These are phyloP conservation scores for Stegodyphus mimosarum DNA, from an alignment of 1,140 invertebrate genomes.

Conservation along the genomic window DNA sequence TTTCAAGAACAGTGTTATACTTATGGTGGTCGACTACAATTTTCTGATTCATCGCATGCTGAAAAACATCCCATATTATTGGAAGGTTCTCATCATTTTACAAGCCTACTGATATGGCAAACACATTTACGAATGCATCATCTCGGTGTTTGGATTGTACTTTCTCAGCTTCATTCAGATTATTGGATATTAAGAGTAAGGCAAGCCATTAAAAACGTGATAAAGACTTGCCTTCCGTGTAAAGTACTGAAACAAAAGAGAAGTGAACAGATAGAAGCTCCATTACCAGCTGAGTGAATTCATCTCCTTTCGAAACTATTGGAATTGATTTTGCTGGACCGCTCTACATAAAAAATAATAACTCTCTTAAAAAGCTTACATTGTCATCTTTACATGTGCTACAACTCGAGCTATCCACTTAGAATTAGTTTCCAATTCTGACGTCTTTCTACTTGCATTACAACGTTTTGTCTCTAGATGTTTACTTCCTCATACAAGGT, in stretches of 20 bases:
- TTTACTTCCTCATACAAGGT: not conserved
- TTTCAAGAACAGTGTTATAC: not conserved
- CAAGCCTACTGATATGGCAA: not conserved
- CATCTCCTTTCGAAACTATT: constrained; percentile 4
- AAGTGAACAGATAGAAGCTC: constrained; percentile 28
- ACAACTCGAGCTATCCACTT: no score
- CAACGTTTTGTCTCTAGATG: not conserved
- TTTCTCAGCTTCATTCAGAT: constrained; percentile 22
- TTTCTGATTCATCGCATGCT: not conserved
- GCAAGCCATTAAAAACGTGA: no score
- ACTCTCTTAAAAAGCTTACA: constrained; percentile 5
- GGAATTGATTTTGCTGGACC: constrained; percentile 30
- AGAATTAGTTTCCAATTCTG: constrained; percentile 5
- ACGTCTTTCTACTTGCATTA: not conserved
- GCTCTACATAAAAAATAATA: constrained; percentile 1
- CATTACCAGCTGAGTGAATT: constrained; percentile 25
- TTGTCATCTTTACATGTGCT: no score
- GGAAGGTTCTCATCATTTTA: no score
- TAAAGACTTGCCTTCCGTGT: no score
- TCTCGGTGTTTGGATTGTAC: constrained; percentile 3
- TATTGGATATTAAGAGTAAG: constrained; percentile 22
- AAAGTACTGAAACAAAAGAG: no score
- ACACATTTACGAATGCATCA: constrained; percentile 22
- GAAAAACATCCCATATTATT: constrained; percentile 8
- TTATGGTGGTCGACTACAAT: constrained; percentile 1